Conservation (phyloP, 2,888 invertebrate genomes). For the Halocaridina rubra region DNA sequence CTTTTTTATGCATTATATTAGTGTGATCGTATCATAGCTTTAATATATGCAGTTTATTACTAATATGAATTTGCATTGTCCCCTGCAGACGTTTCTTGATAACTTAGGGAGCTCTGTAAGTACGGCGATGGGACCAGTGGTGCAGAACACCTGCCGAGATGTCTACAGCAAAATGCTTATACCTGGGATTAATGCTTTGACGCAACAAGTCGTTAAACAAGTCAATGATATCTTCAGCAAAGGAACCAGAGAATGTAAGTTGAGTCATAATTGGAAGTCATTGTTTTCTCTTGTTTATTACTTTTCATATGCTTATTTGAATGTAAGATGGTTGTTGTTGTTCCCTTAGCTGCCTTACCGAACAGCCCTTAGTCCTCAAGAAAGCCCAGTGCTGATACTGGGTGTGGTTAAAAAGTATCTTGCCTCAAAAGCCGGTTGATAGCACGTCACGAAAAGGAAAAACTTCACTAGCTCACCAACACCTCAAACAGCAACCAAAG, state of each 20-base stretch:
- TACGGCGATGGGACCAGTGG: slow-evolving; percentile 76
- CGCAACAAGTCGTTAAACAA: slow-evolving; percentile 88
- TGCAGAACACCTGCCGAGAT: slow-evolving; percentile 82
- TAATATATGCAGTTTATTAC: background rate
- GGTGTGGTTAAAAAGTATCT: too few relatives aligned
- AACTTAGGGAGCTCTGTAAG: slow-evolving; percentile 80
- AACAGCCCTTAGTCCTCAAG: too few relatives aligned
- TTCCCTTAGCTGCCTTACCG: too few relatives aligned
- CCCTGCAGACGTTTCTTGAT: slow-evolving; percentile 39
- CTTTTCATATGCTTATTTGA: too few relatives aligned
- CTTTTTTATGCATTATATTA: background rate
- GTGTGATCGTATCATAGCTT: background rate
- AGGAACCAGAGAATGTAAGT: slow-evolving; percentile 91
- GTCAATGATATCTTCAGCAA: slow-evolving; percentile 87
- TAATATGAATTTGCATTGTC: background rate
- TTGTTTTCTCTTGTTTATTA: too few relatives aligned
- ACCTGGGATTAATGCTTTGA: slow-evolving; percentile 88
- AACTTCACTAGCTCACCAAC: too few relatives aligned
- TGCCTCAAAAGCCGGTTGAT: too few relatives aligned
- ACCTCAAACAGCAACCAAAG: too few relatives aligned
- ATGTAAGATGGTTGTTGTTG: too few relatives aligned
- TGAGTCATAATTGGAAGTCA: too few relatives aligned
- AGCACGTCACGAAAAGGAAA: too few relatives aligned
- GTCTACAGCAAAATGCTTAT: slow-evolving; percentile 81
- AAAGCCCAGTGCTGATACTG: too few relatives aligned